Evolutionary conservation across 2,113 vertebrate species (phyloP).

Genomic region (Falco punctatus): DNA sequence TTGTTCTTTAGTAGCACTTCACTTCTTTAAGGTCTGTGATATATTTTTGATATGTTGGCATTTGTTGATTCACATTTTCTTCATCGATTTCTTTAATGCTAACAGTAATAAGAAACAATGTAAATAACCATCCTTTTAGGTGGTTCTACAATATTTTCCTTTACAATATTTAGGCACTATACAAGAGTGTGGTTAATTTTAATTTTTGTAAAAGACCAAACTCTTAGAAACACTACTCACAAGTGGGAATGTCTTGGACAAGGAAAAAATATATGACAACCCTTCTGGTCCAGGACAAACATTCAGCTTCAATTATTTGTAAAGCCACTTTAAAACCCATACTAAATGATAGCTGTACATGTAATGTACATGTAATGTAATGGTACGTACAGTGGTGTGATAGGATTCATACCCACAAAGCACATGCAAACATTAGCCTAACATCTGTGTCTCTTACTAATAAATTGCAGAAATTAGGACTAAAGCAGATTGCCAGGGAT

Average conservation of each 20-base stretch:
- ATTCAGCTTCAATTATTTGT: neutral
- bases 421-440: neutral
- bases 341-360: neutral
- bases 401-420: neutral
- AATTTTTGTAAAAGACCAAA: neutral
- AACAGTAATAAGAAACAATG: neutral
- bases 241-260: neutral
- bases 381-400: neutral
- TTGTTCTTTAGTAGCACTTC: neutral
- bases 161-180: neutral
- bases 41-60: neutral
- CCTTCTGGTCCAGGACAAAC: neutral
- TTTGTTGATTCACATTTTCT: neutral
- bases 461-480: neutral
- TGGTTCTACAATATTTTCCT: neutral
- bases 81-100: neutral
- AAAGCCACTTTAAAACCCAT: neutral
- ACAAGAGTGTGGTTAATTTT: neutral
- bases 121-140: neutral
- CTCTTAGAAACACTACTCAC: neutral
- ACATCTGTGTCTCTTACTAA: neutral
- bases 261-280: neutral
- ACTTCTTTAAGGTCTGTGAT: neutral
- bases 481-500: neutral
- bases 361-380: neutral